phyloP scores from a whole-genome alignment of 2,113 vertebrate species.

The Lagopus leucura region DNA sequence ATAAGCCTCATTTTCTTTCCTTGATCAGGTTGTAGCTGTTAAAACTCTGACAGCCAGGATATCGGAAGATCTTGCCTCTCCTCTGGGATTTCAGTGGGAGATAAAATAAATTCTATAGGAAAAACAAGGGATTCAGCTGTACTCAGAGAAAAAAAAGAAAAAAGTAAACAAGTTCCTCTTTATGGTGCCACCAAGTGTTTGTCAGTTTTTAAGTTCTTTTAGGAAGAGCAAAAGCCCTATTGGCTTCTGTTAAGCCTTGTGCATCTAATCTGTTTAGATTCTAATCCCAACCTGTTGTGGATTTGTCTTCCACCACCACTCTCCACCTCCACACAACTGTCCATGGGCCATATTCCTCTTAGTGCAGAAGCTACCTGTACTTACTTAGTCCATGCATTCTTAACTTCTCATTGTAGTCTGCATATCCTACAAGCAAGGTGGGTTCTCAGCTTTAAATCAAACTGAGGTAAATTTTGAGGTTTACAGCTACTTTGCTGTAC shows the following conservation, averaged over 20 bases:
- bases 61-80: not conserved
- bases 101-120: not conserved
- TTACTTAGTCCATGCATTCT: not conserved
- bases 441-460: not conserved
- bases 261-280: slow-evolving; percentile 20
- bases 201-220: slow-evolving; percentile 15
- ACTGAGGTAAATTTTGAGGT: not conserved
- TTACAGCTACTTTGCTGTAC: not conserved
- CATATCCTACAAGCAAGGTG: not conserved
- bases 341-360: not conserved
- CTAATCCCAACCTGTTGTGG: slow-evolving; percentile 29
- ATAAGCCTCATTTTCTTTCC: not conserved
- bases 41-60: not conserved
- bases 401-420: not conserved
- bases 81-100: not conserved
- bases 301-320: not conserved
- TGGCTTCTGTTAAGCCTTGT: not conserved
- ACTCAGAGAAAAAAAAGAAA: not conserved
- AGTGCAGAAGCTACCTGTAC: not conserved
- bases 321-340: not conserved
- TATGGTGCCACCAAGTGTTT: not conserved
- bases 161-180: not conserved
- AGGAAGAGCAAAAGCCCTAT: not conserved
- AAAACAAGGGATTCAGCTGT: not conserved
- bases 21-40: slow-evolving; percentile 1